A percentile compares a stretch with the other conserved stretches of the same genome.
phyloP scores from a whole-genome alignment of 37 sponge, comb jelly and placozoan species.

The Chondrilla cf. caribensis region DNA sequence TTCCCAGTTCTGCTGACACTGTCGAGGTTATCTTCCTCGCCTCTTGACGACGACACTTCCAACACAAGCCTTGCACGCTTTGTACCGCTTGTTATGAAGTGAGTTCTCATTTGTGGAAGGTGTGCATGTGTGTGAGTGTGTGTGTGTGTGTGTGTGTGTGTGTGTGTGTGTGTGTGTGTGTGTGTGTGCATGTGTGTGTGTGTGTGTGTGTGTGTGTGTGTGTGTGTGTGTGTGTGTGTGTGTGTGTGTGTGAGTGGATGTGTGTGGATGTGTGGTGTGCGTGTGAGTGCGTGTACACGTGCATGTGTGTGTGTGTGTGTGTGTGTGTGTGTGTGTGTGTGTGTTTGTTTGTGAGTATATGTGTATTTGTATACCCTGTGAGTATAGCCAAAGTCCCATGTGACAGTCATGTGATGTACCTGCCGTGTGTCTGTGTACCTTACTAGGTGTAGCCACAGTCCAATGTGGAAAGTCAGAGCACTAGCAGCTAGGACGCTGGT shows the following conservation, averaged over 20 bases:
- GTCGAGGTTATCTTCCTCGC: constrained; percentile 62
- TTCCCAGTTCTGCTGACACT: constrained; percentile 68
- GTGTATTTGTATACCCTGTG: no score
- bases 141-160: constrained; percentile 17
- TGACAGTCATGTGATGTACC: no score
- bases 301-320: no score
- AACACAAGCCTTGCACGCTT: constrained; percentile 32
- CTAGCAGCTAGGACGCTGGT: constrained; percentile 25
- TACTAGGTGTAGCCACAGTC: constrained; percentile 35
- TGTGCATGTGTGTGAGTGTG: background rate
- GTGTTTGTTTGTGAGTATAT: no score
- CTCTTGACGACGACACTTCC: constrained; percentile 41
- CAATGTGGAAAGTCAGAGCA: constrained; percentile 67
- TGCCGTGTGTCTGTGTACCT: no score
- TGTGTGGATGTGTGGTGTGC: no score
- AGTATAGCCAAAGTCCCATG: no score
- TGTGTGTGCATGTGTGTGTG: constrained; percentile 7
- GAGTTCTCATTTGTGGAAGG: background rate
- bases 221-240: background rate
- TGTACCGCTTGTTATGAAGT: constrained; percentile 53
- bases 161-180: constrained; percentile 20
- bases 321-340: no score
- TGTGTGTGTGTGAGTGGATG: no score
- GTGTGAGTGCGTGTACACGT: no score
- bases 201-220: background rate